These are phyloP conservation scores for Nothobranchius kuhntae DNA, from an alignment of 2,113 vertebrate species.

Conservation along the genomic window DNA sequence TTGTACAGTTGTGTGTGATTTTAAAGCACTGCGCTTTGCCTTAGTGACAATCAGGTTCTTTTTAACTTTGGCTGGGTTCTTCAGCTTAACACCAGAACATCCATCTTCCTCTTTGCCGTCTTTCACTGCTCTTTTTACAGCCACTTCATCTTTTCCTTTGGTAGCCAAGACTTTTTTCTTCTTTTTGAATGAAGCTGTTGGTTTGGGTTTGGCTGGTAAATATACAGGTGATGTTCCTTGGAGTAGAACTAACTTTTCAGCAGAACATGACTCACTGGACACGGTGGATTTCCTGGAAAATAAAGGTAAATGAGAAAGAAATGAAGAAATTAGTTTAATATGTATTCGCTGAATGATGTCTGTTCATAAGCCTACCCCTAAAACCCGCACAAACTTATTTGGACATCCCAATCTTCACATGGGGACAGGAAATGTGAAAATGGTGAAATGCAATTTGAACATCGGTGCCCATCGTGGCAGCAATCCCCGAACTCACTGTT, in stretches of 20 bases:
- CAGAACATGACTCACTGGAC: neutral
- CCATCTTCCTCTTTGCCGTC: neutral
- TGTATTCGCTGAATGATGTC: no score
- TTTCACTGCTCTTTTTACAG: no score
- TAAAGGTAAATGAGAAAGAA: neutral
- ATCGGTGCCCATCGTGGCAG: no score
- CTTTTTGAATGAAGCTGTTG: neutral
- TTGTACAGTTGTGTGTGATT: neutral
- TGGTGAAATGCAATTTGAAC: no score
- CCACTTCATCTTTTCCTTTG: conserved; percentile 11
- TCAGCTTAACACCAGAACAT: neutral
- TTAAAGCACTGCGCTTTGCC: neutral
- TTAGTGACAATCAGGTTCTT: neutral
- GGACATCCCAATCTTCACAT: no score
- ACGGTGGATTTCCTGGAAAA: conserved; percentile 6
- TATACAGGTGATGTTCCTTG: conserved; percentile 3
- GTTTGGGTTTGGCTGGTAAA: neutral
- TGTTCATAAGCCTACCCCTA: no score
- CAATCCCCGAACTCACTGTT: no score
- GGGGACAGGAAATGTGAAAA: no score
- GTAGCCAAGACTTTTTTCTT: neutral
- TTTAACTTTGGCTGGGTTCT: neutral
- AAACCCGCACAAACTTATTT: no score
- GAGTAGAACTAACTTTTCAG: neutral
- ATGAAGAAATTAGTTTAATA: no score